A percentile compares a stretch with the other conserved stretches of the same genome.
These are phyloP conservation scores for Crotalus adamanteus DNA, from an alignment of 2,797 vertebrate genomes.

Conservation along the genomic window DNA sequence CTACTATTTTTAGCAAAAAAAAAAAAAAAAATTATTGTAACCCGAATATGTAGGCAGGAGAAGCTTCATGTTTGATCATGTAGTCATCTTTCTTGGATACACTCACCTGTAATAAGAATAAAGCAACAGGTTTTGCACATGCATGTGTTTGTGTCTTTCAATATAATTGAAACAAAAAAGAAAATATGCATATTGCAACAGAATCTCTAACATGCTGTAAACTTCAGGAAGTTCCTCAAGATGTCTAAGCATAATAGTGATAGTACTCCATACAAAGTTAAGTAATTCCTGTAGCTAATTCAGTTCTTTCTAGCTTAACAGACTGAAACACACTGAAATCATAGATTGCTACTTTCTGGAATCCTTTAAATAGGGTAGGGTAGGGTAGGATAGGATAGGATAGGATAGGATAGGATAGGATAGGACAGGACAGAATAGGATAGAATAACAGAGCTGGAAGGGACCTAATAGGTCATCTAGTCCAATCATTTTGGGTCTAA, in stretches of 20 bases:
- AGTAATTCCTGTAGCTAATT: background rate
- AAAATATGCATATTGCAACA: background rate
- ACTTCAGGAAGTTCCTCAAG: background rate
- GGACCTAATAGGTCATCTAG: too few relatives aligned
- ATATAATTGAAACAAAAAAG: background rate
- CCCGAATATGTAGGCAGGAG: background rate
- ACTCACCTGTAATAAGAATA: background rate
- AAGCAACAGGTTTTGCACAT: background rate
- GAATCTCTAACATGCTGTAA: background rate
- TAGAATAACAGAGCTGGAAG: too few relatives aligned
- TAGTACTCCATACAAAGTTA: background rate
- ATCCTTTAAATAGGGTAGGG: background rate
- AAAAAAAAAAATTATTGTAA: background rate
- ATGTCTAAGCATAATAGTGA: background rate
- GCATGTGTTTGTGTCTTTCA: background rate
- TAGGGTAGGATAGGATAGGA: too few relatives aligned
- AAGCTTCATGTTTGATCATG: background rate
- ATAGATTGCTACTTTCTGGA: background rate
- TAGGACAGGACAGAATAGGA: too few relatives aligned
- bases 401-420: fast-evolving
- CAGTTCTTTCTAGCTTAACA: background rate
- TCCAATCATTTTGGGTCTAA: too few relatives aligned
- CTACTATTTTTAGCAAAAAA: background rate
- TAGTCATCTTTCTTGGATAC: background rate
- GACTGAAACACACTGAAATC: background rate